Evolutionary conservation across 2,113 vertebrate species (phyloP).

Genomic region (Eolophus roseicapilla): DNA sequence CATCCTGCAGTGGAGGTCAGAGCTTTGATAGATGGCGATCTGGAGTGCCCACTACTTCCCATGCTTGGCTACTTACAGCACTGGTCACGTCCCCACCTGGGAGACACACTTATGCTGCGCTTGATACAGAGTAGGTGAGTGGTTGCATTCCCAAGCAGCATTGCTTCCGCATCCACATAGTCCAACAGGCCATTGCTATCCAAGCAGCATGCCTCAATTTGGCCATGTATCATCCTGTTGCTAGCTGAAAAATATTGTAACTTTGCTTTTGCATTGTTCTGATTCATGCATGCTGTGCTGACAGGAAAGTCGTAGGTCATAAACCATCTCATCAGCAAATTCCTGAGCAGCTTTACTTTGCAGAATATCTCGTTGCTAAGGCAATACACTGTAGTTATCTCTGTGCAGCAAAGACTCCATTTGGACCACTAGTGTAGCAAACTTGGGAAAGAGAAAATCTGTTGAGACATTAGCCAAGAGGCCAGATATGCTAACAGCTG

Average conservation of each 20-base stretch:
- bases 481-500: neutral
- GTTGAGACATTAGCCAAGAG: neutral
- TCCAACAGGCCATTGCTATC: neutral
- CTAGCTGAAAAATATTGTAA: neutral
- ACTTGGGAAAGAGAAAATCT: neutral
- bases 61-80: neutral
- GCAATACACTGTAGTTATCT: neutral
- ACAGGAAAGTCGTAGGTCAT: neutral
- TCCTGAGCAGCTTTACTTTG: neutral
- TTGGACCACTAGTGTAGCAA: neutral
- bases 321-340: neutral
- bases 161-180: neutral
- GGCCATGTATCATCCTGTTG: neutral
- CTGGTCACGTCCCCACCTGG: neutral
- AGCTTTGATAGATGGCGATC: neutral
- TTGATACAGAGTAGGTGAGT: neutral
- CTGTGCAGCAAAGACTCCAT: neutral
- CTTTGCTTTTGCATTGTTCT: neutral
- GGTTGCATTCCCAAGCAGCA: neutral
- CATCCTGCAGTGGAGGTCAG: neutral
- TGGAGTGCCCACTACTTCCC: neutral
- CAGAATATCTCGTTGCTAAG: neutral
- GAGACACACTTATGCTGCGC: neutral
- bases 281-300: neutral
- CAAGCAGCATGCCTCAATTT: neutral